These are phyloP conservation scores for Sanderia malayensis DNA, from an alignment of 30 jellyfish, hydroid and myxozoan species.

Conservation along the genomic window DNA sequence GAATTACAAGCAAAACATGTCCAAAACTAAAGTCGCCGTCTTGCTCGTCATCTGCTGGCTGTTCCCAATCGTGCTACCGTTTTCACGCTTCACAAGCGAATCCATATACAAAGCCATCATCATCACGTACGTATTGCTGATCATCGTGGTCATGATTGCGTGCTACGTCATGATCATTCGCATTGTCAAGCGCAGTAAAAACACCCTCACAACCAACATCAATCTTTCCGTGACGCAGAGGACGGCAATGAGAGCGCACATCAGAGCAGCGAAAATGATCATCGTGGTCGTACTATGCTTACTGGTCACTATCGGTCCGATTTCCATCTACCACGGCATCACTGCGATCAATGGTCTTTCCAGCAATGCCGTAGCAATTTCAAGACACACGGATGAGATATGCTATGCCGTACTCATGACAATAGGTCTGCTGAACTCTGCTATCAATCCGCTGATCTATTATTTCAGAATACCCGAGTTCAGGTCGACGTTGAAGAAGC, in stretches of 20 bases:
- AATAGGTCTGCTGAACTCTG: slow-evolving; percentile 58
- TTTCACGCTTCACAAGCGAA: slow-evolving; percentile 53
- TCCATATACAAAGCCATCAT: slow-evolving; percentile 25
- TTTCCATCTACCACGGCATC: slow-evolving; percentile 33
- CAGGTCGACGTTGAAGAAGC: slow-evolving; percentile 33
- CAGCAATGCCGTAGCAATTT: background rate
- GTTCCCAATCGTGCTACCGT: slow-evolving; percentile 64
- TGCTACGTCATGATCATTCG: slow-evolving; percentile 38
- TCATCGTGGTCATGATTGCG: slow-evolving; percentile 30
- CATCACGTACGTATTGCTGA: slow-evolving; percentile 16
- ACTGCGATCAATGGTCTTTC: slow-evolving; percentile 23
- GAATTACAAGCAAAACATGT: slow-evolving; percentile 41
- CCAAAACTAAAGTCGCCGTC: slow-evolving; percentile 38
- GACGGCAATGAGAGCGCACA: slow-evolving; percentile 8
- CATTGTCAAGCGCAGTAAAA: slow-evolving; percentile 17
- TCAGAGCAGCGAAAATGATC: slow-evolving; percentile 39
- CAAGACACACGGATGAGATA: slow-evolving; percentile 23
- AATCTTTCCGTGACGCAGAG: background rate
- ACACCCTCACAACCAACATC: slow-evolving; percentile 7
- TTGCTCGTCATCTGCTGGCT: slow-evolving; percentile 61
- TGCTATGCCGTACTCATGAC: slow-evolving; percentile 58
- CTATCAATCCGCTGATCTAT: slow-evolving; percentile 70
- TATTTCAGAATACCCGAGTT: slow-evolving; percentile 66
- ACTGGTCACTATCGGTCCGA: slow-evolving; percentile 26
- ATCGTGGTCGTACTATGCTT: slow-evolving; percentile 12